Evolutionary conservation across 2,888 invertebrate species (phyloP).

Genomic region (Sarcophaga variegata): DNA sequence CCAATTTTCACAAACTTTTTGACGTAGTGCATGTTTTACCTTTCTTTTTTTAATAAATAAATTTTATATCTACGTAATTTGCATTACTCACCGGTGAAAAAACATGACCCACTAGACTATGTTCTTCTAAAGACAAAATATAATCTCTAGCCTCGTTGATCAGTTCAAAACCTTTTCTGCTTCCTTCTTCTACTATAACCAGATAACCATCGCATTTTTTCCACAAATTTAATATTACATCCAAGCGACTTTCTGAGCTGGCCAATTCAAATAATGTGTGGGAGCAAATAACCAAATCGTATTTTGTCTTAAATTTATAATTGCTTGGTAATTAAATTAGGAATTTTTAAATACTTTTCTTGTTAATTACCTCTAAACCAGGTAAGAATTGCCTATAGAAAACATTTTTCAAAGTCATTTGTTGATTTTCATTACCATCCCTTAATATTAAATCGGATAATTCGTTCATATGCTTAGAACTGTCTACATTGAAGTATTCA

Average conservation of each 20-base stretch:
- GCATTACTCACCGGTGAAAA: conserved; percentile 88
- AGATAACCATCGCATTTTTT: conserved; percentile 91
- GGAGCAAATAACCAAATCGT: conserved; percentile 91
- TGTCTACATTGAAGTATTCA: conserved; percentile 94
- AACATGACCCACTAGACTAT: conserved; percentile 83
- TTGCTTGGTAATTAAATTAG: not conserved
- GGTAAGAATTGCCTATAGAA: conserved; percentile 93
- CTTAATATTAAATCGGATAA: conserved; percentile 88
- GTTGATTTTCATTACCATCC: conserved; percentile 85
- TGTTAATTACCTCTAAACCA: conserved; percentile 79
- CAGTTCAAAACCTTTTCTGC: conserved; percentile 90
- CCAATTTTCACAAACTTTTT: no score
- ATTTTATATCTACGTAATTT: not conserved
- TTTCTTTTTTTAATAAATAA: no score
- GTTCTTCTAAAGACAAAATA: conserved; percentile 84
- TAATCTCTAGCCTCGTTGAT: conserved; percentile 93
- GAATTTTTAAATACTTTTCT: not conserved
- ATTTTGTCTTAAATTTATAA: conserved; percentile 83
- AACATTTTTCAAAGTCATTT: conserved; percentile 84
- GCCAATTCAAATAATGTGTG: conserved; percentile 92
- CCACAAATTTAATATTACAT: conserved; percentile 91
- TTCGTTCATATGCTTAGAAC: conserved; percentile 91
- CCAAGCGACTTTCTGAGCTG: conserved; percentile 85
- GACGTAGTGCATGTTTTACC: no score
- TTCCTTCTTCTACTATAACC: conserved; percentile 92